Conservation (phyloP, 2,888 invertebrate genomes). For the Lithodes maja region DNA sequence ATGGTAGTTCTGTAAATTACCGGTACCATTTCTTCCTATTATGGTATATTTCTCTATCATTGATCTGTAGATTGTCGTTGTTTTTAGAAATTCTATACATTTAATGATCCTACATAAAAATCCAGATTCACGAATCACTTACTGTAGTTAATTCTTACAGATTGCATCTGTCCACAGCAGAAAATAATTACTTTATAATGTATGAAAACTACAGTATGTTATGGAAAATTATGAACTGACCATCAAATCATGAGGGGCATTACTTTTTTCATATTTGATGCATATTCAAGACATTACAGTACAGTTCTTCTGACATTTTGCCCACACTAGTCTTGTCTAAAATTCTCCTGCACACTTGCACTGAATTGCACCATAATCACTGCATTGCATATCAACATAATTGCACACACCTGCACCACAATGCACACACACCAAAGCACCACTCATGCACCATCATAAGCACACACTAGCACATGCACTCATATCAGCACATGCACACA, state of each 20-base stretch:
- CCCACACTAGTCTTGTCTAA: background rate
- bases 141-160: too few relatives aligned
- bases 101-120: background rate
- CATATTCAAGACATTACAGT: background rate
- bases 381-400: slow-evolving; percentile 3
- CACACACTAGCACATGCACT: background rate
- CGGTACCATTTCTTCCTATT: too few relatives aligned
- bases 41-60: too few relatives aligned
- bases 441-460: too few relatives aligned
- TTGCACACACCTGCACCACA: background rate
- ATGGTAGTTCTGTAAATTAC: too few relatives aligned
- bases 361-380: background rate
- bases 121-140: background rate
- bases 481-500: background rate
- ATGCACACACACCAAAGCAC: background rate
- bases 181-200: too few relatives aligned
- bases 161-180: too few relatives aligned
- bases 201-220: too few relatives aligned
- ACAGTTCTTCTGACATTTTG: background rate
- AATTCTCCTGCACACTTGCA: background rate
- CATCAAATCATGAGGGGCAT: too few relatives aligned
- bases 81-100: background rate
- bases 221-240: too few relatives aligned
- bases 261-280: too few relatives aligned
- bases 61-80: too few relatives aligned